Percentiles rank a stretch among this genome's conserved stretches.
phyloP scores from a whole-genome alignment of 2,888 invertebrate species.

The Chromoteleia sp. region DNA sequence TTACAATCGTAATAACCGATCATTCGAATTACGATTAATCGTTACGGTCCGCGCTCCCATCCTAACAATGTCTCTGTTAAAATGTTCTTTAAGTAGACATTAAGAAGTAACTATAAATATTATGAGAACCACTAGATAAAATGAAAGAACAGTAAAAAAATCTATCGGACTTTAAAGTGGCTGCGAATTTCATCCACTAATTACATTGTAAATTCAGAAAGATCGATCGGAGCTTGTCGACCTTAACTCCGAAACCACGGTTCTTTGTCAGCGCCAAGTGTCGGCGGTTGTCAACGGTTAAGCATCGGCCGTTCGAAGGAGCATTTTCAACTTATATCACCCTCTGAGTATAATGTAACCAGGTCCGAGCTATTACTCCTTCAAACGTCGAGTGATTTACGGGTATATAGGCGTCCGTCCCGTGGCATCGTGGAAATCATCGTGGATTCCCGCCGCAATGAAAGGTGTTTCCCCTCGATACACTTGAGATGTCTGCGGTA shows the following conservation, averaged over 20 bases:
- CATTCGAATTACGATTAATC: constrained; percentile 26
- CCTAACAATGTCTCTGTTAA: constrained; percentile 19
- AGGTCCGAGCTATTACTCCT: constrained; percentile 44
- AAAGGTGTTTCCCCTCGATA: constrained; percentile 57
- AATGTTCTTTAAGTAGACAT: constrained; percentile 24
- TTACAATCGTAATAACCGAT: background rate
- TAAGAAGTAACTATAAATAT: constrained; percentile 39
- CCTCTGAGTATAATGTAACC: constrained; percentile 27
- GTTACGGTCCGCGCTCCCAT: constrained; percentile 22
- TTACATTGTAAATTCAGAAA: constrained; percentile 29
- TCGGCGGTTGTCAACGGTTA: constrained; percentile 26
- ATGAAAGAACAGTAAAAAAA: constrained; percentile 11
- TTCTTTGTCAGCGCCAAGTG: constrained; percentile 37
- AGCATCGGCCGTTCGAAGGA: constrained; percentile 9
- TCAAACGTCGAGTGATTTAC: constrained; percentile 49
- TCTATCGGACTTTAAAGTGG: constrained; percentile 28
- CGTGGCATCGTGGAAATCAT: constrained; percentile 36
- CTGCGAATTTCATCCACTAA: constrained; percentile 30
- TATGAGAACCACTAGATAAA: constrained; percentile 39
- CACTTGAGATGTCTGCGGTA: constrained; percentile 59
- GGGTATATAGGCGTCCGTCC: constrained; percentile 24
- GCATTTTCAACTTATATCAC: constrained; percentile 27
- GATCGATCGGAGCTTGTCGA: constrained; percentile 14
- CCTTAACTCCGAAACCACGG: constrained; percentile 11
- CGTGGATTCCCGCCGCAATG: constrained; percentile 27